Conservation (phyloP, 2,888 invertebrate species). For the Drosophila antonietae region DNA sequence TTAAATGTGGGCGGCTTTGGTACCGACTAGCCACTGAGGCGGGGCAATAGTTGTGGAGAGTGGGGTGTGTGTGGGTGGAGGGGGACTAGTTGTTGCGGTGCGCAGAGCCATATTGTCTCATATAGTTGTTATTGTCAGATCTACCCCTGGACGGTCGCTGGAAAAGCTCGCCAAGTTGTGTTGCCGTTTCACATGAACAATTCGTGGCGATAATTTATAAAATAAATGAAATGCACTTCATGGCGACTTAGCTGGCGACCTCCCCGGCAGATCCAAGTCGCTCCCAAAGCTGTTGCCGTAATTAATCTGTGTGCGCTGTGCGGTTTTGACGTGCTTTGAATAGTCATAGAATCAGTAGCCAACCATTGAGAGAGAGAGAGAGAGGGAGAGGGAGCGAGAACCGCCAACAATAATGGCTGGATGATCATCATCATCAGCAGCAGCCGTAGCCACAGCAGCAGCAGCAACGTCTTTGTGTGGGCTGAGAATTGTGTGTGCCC, state of each 20-base stretch:
- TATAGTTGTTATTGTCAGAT: constrained; percentile 22
- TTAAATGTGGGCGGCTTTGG: constrained; percentile 66
- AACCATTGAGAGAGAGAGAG: background rate
- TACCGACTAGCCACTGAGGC: constrained; percentile 21
- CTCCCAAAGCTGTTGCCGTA: constrained; percentile 57
- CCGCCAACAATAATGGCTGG: constrained; percentile 17
- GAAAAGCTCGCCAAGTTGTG: constrained; percentile 52
- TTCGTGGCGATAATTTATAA: constrained; percentile 79
- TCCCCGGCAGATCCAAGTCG: constrained; percentile 56
- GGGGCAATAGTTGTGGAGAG: background rate
- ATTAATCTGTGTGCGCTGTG: constrained; percentile 67
- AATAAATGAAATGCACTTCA: constrained; percentile 80
- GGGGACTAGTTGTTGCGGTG: constrained; percentile 13
- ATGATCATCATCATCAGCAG: constrained; percentile 45
- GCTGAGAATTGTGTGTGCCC: constrained; percentile 44
- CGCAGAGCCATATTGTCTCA: constrained; percentile 32
- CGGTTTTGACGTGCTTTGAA: constrained; percentile 77
- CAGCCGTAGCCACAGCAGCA: constrained; percentile 12
- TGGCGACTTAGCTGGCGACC: constrained; percentile 59
- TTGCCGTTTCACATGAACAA: constrained; percentile 75
- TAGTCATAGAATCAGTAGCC: constrained; percentile 40
- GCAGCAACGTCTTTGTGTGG: constrained; percentile 59
- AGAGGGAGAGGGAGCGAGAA: background rate
- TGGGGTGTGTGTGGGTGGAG: background rate
- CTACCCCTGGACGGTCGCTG: constrained; percentile 28